A percentile compares a stretch with the other conserved stretches of the same genome.
phyloP scores from a whole-genome alignment of 2,797 vertebrate species.

The Arnoldichthys spilopterus region DNA sequence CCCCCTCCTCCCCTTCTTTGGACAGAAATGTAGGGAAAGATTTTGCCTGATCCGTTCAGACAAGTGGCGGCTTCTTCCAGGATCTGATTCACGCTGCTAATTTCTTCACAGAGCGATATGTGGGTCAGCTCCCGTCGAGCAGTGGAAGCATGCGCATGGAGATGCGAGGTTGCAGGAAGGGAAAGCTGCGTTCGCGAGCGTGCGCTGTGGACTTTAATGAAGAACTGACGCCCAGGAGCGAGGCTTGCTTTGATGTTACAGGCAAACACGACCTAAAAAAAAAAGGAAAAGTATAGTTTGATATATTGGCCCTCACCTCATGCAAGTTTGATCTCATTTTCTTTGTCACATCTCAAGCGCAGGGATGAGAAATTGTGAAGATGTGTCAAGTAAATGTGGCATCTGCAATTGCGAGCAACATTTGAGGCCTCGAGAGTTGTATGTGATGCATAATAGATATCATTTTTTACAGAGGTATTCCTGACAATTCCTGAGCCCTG shows the following conservation, averaged over 20 bases:
- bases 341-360: neutral
- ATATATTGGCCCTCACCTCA: constrained; percentile 9
- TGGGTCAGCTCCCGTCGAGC: constrained; percentile 48
- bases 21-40: neutral
- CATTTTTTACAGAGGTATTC: neutral
- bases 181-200: neutral
- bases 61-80: constrained; percentile 30
- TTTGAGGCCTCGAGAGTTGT: constrained; percentile 12
- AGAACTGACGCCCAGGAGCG: constrained; percentile 29
- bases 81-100: constrained; percentile 31
- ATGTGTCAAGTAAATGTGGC: constrained; percentile 12
- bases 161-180: constrained; percentile 14
- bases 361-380: neutral
- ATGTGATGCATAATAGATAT: neutral
- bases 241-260: constrained; percentile 26
- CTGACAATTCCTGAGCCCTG: neutral
- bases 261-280: neutral
- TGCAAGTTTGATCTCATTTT: constrained; percentile 29
- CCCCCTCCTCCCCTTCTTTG: neutral
- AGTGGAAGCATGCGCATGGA: neutral
- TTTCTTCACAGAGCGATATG: constrained; percentile 28
- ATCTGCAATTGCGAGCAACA: neutral
- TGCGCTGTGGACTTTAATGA: constrained; percentile 41
- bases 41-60: constrained; percentile 5
- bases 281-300: neutral